Conservation (phyloP, 2,797 vertebrate species). For the Microcaecilia unicolor region DNA sequence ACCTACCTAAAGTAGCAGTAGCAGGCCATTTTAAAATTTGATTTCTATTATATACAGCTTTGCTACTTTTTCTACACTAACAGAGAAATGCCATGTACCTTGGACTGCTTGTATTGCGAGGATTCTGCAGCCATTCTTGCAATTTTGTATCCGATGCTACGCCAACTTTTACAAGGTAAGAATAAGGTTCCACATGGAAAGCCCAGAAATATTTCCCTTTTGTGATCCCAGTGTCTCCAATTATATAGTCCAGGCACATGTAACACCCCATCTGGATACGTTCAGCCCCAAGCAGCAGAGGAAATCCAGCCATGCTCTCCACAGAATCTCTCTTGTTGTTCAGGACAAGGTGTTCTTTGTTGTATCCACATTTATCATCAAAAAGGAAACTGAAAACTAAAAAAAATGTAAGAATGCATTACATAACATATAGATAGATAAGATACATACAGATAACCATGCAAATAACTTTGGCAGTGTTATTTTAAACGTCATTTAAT, state of each 20-base stretch:
- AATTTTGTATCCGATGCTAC: constrained; percentile 85
- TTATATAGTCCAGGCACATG: constrained; percentile 83
- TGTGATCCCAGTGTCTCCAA: constrained; percentile 80
- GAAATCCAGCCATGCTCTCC: constrained; percentile 82
- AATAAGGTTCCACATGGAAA: constrained; percentile 78
- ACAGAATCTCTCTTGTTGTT: constrained; percentile 74
- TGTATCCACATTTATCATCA: constrained; percentile 92
- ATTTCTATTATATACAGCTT: no score
- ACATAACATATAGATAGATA: no score
- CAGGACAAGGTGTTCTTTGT: constrained; percentile 71
- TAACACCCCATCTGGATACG: constrained; percentile 85
- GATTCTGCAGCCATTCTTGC: constrained; percentile 86
- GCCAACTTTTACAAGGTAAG: constrained; percentile 89
- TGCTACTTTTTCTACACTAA: no score
- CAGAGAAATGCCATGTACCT: no score
- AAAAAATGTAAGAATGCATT: constrained; percentile 6
- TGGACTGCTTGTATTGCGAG: constrained; percentile 81
- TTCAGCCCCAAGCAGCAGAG: constrained; percentile 76
- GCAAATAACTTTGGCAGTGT: no score
- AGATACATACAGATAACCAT: no score
- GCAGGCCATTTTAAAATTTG: no score
- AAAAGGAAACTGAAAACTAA: constrained; percentile 90
- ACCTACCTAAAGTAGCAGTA: no score
- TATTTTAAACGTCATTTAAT: no score
- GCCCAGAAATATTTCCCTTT: constrained; percentile 93